Evolutionary conservation across 1,140 invertebrate species (phyloP).

Genomic region (Pseudomyrmex dendroicus): DNA sequence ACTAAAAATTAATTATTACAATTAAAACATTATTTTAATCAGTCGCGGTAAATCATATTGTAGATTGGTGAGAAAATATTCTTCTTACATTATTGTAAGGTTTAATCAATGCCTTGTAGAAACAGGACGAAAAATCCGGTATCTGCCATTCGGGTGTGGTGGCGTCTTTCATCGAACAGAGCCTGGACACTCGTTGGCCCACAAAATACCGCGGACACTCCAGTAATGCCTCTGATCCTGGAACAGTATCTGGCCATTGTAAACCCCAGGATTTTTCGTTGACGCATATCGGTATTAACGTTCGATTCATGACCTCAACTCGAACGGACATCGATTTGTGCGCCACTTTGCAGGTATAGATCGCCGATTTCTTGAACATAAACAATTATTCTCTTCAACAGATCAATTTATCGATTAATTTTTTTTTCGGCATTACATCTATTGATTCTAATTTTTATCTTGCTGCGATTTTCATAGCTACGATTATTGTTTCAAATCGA

Average conservation of each 20-base stretch:
- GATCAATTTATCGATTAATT: too few species aligned
- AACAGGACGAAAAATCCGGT: conserved; percentile 91
- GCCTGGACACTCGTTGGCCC: conserved; percentile 84
- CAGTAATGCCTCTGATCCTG: conserved; percentile 86
- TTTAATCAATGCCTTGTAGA: conserved; percentile 87
- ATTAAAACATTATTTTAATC: neutral
- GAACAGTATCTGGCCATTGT: conserved; percentile 87
- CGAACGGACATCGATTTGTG: conserved; percentile 86
- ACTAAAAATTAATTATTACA: conserved; percentile 81
- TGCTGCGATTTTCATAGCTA: too few species aligned
- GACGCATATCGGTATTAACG: conserved; percentile 86
- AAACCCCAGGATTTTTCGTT: conserved; percentile 84
- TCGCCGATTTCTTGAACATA: conserved; percentile 86
- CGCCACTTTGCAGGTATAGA: conserved; percentile 87
- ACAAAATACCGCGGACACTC: conserved; percentile 86
- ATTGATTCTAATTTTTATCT: too few species aligned
- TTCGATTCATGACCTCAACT: conserved; percentile 87
- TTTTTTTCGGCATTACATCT: too few species aligned
- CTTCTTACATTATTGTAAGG: conserved; percentile 88
- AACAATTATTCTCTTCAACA: neutral
- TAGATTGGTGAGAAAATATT: conserved; percentile 23
- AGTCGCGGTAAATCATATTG: neutral
- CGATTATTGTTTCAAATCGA: too few species aligned
- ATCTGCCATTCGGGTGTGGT: conserved; percentile 89
- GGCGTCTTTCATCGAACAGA: conserved; percentile 87